Percentiles rank a stretch among this genome's conserved stretches.
Conservation (phyloP, 2,888 invertebrate species). For the Syritta pipiens region DNA sequence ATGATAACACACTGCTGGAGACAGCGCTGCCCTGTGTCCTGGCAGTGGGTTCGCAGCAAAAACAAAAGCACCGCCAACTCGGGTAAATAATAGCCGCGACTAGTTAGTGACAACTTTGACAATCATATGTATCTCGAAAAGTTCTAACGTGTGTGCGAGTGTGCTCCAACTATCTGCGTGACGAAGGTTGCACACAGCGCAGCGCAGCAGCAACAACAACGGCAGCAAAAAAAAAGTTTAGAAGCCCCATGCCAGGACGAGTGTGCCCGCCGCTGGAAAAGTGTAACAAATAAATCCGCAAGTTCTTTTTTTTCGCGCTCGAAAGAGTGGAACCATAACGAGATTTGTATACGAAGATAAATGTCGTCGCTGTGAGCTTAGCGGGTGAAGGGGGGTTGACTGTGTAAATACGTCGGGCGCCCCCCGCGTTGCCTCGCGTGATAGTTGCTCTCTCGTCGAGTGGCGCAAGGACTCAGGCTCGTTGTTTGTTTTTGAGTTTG, state of each 20-base stretch:
- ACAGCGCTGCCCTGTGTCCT: background rate
- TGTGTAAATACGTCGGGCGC: background rate
- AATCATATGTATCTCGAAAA: slow-evolving; percentile 45
- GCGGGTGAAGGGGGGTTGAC: background rate
- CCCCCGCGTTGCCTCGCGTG: slow-evolving; percentile 21
- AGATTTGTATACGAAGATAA: slow-evolving; percentile 60
- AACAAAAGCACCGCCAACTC: background rate
- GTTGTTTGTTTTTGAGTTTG: slow-evolving; percentile 25
- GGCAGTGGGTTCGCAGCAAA: slow-evolving; percentile 15
- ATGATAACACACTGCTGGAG: slow-evolving; percentile 2
- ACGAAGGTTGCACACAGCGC: slow-evolving; percentile 22
- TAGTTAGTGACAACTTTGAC: slow-evolving; percentile 65
- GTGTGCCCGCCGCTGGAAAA: slow-evolving; percentile 8
- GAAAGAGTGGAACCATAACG: slow-evolving; percentile 47
- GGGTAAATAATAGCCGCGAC: slow-evolving; percentile 56
- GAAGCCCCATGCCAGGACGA: background rate
- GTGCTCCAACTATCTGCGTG: slow-evolving; percentile 18
- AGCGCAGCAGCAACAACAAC: too few relatives aligned
- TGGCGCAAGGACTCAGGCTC: slow-evolving; percentile 33
- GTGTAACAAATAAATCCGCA: slow-evolving; percentile 57
- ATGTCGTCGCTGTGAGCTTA: slow-evolving; percentile 46
- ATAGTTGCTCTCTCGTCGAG: slow-evolving; percentile 8
- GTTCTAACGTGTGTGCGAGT: background rate
- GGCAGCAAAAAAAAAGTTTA: slow-evolving; percentile 7
- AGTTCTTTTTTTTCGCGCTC: slow-evolving; percentile 30